A percentile compares a stretch with the other conserved stretches of the same genome.
phyloP scores from a whole-genome alignment of 2,113 vertebrate genomes.

The Anhinga rufa region DNA sequence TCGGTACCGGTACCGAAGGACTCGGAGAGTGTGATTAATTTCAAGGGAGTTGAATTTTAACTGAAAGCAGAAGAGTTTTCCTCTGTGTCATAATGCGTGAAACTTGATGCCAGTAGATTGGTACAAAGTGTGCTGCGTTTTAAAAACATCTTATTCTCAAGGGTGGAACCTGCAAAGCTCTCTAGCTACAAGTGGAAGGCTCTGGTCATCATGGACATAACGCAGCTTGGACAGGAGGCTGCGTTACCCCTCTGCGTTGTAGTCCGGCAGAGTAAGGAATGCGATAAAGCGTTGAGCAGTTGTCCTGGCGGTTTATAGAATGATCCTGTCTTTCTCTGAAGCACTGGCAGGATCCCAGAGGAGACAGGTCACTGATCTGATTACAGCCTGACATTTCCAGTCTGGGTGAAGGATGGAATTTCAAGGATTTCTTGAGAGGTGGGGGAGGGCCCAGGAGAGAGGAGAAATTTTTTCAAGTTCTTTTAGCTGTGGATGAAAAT shows the following conservation, averaged over 20 bases:
- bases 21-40: rapidly evolving
- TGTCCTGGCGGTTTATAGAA: background rate
- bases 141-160: background rate
- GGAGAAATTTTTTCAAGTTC: background rate
- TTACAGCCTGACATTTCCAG: background rate
- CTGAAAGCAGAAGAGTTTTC: background rate
- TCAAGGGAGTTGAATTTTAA: background rate
- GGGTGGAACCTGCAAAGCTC: background rate
- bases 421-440: background rate
- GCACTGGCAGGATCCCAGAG: background rate
- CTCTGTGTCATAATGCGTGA: background rate
- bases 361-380: background rate
- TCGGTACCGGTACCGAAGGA: rapidly evolving
- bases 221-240: background rate
- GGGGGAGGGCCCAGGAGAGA: background rate
- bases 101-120: background rate
- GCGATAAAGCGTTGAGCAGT: rapidly evolving
- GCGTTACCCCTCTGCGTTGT: rapidly evolving
- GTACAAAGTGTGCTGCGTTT: background rate
- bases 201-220: background rate
- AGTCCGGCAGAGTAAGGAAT: background rate
- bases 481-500: background rate
- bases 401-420: conserved; percentile 10
- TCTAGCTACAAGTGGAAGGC: background rate
- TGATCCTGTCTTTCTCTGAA: background rate